Evolutionary conservation across 1,140 invertebrate species (phyloP).

Genomic region (Aphis gossypii): DNA sequence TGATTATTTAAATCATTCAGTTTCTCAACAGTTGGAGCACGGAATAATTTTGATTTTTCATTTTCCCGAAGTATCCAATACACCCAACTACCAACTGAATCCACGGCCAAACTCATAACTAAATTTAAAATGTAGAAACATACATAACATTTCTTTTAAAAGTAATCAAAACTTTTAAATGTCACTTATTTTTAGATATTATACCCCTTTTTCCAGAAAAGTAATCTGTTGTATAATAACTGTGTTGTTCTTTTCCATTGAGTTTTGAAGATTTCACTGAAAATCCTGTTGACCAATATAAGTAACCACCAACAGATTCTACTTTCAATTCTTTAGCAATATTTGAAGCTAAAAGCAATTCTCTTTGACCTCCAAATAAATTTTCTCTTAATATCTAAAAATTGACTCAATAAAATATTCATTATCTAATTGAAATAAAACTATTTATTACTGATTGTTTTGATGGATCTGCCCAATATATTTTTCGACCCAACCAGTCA

Average conservation of each 20-base stretch:
- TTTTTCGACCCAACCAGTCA: constrained; percentile 85
- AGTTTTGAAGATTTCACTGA: constrained; percentile 79
- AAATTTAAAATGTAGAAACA: constrained; percentile 61
- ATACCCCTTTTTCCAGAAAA: constrained; percentile 80
- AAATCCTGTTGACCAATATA: constrained; percentile 88
- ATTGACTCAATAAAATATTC: not conserved
- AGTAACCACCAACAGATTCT: constrained; percentile 79
- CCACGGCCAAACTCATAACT: constrained; percentile 84
- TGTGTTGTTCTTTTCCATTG: constrained; percentile 78
- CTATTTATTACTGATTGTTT: constrained; percentile 74
- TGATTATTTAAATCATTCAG: constrained; percentile 58
- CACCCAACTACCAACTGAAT: constrained; percentile 74
- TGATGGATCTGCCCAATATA: constrained; percentile 90
- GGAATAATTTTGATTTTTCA: constrained; percentile 76
- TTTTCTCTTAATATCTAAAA: constrained; percentile 67
- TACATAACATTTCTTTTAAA: not conserved
- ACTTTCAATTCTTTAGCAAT: constrained; percentile 73
- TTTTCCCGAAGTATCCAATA: constrained; percentile 83
- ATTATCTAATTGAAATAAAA: not conserved
- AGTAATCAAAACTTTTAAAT: not conserved
- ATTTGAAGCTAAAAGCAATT: constrained; percentile 78
- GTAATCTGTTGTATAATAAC: constrained; percentile 76
- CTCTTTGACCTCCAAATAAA: constrained; percentile 72
- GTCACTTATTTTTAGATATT: not conserved
- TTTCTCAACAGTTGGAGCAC: constrained; percentile 71